Conservation (phyloP, 2,888 invertebrate species). For the Malthinus seriepunctatus region DNA sequence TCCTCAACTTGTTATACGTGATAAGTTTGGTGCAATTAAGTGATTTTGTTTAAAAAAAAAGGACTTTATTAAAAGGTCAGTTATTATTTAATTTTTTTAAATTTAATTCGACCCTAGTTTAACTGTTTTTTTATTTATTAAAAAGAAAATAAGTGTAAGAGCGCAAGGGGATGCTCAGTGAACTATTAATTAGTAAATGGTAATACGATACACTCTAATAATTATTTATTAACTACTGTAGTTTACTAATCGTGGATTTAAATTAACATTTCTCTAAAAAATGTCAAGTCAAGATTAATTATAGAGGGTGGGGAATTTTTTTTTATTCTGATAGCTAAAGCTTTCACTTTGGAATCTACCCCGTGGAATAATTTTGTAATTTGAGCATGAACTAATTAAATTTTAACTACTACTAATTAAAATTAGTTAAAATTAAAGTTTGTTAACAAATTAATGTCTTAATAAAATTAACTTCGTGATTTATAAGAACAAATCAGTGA, state of each 20-base stretch:
- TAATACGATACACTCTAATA: background rate
- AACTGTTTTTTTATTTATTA: no score
- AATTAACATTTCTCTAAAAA: background rate
- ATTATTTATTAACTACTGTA: background rate
- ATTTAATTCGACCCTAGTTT: no score
- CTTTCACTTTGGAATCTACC: background rate
- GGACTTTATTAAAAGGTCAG: no score
- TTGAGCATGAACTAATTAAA: no score
- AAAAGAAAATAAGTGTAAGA: constrained; percentile 1
- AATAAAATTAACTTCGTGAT: no score
- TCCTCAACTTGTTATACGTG: background rate
- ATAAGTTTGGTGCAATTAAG: background rate
- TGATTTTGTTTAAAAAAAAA: background rate
- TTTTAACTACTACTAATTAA: no score
- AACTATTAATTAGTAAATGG: background rate
- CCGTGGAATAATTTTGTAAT: no score
- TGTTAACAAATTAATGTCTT: no score
- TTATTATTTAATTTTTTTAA: no score
- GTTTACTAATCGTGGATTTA: background rate
- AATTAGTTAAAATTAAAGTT: no score
- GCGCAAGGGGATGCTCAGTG: background rate
- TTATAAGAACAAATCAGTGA: no score
- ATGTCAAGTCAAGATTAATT: background rate
- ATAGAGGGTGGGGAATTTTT: background rate
- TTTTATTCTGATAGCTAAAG: background rate